Base-by-base conservation (phyloP, 2,888 invertebrate species). In the Cremastinae sp. region DNA sequence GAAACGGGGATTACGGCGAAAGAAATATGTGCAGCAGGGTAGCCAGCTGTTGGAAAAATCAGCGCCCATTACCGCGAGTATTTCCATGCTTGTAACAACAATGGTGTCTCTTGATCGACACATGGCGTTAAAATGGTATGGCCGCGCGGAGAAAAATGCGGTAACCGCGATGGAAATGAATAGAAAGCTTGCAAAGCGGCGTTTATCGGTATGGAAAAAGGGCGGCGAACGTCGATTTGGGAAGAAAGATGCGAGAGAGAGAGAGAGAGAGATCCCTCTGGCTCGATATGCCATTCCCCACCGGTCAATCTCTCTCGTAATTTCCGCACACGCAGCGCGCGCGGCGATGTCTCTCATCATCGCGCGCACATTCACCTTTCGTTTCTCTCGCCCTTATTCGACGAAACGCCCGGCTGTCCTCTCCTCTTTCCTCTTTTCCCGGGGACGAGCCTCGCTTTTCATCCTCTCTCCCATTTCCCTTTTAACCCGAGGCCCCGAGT, bases 401-500 rank as follows among this genome's bases (percentile, higher is more conserved):
- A 28, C 28, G 28, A 28, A 28, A 36, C 14, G 43, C 59, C 53
- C 47, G 61, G 36, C 62, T 43, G 18, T 65, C 62, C 70, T 45
- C 65, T 62, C 73, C 45, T 54, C 66, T 45, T 38, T 61, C 69
- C 71, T 49, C 20, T 66, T 59, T 64, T 65, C 69, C n/a, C 45
- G 28, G 9, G 28, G 28, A 28, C 28, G 28, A 28, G 28, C 2
- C 28, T 38, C 12, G 49, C 59, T 62, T 74, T 69, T 56, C 74
- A 36, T 38, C 18, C 58, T 58, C 78, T 74, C 80, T 84, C 81
- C 81, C 82, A 74, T 78, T 78, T 81, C 68, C 56, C 80, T 78
- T 74, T 80, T 64, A 66, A 82, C 68, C 82, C 65, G 28, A 51
- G 80, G 83, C 82, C 78, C 80, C 79, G 68, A 78, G 79, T 76